A percentile compares a stretch with the other conserved stretches of the same genome.
Conservation (phyloP, 2,888 invertebrate species). For the Buathra laborator region DNA sequence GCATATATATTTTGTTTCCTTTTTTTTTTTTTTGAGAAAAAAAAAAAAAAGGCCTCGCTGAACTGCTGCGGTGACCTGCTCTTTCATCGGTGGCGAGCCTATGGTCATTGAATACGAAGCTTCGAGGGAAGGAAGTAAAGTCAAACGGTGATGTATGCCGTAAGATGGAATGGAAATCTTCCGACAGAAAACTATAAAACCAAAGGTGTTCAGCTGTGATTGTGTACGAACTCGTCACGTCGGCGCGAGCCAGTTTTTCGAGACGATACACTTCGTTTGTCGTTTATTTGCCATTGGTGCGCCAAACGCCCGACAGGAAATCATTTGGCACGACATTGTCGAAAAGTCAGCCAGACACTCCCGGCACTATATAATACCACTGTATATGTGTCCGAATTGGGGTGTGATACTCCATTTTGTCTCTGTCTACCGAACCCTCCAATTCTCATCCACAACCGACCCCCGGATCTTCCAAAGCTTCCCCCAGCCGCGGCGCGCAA, state of each 20-base stretch:
- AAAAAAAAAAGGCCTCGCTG: conserved; percentile 2
- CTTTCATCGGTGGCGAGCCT: conserved; percentile 31
- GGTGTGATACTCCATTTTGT: conserved; percentile 68
- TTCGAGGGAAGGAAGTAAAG: conserved; percentile 29
- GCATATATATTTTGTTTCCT: background rate
- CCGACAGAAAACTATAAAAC: background rate
- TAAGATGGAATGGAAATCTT: conserved; percentile 10
- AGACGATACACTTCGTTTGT: conserved; percentile 17
- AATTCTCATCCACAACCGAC: background rate
- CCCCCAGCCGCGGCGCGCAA: conserved; percentile 17
- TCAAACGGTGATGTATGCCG: conserved; percentile 1
- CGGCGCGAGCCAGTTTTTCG: conserved; percentile 47
- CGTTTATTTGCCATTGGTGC: conserved; percentile 33
- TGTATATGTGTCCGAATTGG: conserved; percentile 48
- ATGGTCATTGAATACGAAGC: conserved; percentile 25
- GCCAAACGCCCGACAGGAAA: conserved; percentile 72
- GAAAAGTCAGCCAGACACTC: conserved; percentile 57
- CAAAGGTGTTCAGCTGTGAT: background rate
- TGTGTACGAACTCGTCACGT: conserved; percentile 46
- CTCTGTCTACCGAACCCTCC: conserved; percentile 7
- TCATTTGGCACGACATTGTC: conserved; percentile 74
- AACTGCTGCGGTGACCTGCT: conserved; percentile 35
- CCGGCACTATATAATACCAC: too few species aligned
- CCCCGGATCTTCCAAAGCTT: conserved; percentile 19
- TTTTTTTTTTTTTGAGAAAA: background rate